These are phyloP conservation scores for Gila orcuttii DNA, from an alignment of 2,113 vertebrate species.

Conservation along the genomic window DNA sequence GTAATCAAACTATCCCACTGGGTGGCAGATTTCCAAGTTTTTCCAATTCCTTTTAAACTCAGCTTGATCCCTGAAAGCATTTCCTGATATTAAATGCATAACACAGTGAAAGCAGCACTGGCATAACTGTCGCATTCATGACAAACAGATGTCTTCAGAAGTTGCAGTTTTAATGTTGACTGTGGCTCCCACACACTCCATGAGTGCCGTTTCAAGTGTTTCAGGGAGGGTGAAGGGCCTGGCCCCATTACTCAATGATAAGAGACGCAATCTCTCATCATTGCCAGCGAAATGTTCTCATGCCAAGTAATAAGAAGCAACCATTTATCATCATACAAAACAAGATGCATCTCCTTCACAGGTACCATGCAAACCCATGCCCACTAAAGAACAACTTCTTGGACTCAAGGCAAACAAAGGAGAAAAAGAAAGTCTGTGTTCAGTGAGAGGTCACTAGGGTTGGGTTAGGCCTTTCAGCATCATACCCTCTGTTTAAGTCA, in stretches of 20 bases:
- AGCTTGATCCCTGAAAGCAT: slow-evolving; percentile 48
- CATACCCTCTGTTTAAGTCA: slow-evolving; percentile 39
- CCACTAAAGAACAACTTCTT: slow-evolving; percentile 16
- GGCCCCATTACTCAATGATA: slow-evolving; percentile 29
- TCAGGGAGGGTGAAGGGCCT: neutral
- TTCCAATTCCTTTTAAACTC: slow-evolving; percentile 42
- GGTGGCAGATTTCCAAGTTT: slow-evolving; percentile 43
- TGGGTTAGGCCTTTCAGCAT: slow-evolving; percentile 41
- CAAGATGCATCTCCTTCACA: slow-evolving; percentile 11
- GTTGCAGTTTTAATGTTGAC: slow-evolving; percentile 30
- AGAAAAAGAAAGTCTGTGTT: slow-evolving; percentile 44
- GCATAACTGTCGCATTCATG: slow-evolving; percentile 35
- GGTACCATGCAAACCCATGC: slow-evolving; percentile 38
- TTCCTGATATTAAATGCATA: slow-evolving; percentile 54
- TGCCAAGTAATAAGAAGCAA: slow-evolving; percentile 55
- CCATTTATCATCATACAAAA: slow-evolving; percentile 41
- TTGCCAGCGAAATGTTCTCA: slow-evolving; percentile 23
- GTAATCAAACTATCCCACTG: slow-evolving; percentile 36
- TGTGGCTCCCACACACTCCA: neutral
- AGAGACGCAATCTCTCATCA: neutral
- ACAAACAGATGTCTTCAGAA: slow-evolving; percentile 45
- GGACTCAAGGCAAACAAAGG: slow-evolving; percentile 26
- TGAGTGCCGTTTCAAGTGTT: neutral
- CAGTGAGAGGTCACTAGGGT: neutral
- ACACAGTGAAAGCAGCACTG: slow-evolving; percentile 46